These are phyloP conservation scores for Pararge aegeria DNA, from an alignment of 1,140 invertebrate genomes.

Conservation along the genomic window DNA sequence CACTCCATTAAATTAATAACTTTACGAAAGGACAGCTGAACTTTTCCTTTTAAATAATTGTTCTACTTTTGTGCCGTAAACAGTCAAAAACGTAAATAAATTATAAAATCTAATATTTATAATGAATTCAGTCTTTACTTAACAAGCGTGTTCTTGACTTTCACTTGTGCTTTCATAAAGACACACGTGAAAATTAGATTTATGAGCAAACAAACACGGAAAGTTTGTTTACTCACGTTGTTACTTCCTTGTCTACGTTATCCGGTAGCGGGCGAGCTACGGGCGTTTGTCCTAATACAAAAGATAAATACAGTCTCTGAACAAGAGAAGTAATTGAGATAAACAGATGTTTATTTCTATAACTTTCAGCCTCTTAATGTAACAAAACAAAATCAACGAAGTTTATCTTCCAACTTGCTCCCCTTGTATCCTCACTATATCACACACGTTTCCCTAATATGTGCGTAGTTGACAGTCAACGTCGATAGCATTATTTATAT, in stretches of 20 bases:
- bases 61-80: not conserved
- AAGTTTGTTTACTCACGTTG: conserved; percentile 57
- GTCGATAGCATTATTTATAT: conserved; percentile 5
- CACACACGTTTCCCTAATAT: conserved; percentile 10
- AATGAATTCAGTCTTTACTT: not conserved
- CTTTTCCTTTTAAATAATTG: not conserved
- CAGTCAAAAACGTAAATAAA: not conserved
- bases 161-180: conserved; percentile 8
- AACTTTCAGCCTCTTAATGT: conserved; percentile 60
- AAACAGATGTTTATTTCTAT: conserved; percentile 65
- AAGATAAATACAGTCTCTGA: conserved; percentile 66
- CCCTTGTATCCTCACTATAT: conserved; percentile 23
- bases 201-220: conserved; percentile 26
- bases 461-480: not conserved
- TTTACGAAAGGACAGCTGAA: not conserved
- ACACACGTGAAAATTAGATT: conserved; percentile 17
- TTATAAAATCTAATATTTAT: not conserved
- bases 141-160: not conserved
- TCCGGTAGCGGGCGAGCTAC: conserved; percentile 33
- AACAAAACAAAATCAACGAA: conserved; percentile 65
- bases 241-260: conserved; percentile 63
- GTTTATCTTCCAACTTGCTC: conserved; percentile 51
- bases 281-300: conserved; percentile 55
- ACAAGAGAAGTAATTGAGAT: conserved; percentile 71
- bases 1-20: conserved; percentile 42